Percentiles rank a stretch among this genome's conserved stretches.
Conservation (phyloP, 2,113 vertebrate species). For the Cavia porcellus region DNA sequence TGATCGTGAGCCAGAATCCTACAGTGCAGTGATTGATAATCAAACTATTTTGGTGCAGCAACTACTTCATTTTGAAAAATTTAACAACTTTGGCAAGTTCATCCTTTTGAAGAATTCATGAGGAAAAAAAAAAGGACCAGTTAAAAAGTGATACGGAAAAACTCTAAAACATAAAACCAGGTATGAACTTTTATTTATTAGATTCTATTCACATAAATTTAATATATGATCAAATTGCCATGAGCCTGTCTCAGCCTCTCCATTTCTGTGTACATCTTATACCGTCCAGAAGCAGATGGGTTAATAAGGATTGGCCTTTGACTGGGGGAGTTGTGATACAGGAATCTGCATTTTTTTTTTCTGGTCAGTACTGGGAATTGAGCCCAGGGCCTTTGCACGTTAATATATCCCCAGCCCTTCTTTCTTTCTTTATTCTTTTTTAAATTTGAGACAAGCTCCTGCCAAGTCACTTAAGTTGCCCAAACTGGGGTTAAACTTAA, state of each 20-base stretch:
- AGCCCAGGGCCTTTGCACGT: background rate
- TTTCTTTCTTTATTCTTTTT: background rate
- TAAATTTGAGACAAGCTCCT: background rate
- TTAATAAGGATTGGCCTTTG: rapidly evolving
- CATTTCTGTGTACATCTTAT: background rate
- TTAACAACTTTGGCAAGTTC: background rate
- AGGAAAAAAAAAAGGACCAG: background rate
- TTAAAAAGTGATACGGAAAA: background rate
- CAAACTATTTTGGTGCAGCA: background rate
- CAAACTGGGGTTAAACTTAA: background rate
- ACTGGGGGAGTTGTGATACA: rapidly evolving
- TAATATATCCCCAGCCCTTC: background rate
- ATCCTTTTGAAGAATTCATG: background rate
- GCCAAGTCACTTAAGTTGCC: background rate
- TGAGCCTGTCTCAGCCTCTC: background rate
- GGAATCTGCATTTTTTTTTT: background rate
- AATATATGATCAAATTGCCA: background rate
- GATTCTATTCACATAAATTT: background rate
- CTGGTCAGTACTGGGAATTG: background rate
- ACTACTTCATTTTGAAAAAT: background rate
- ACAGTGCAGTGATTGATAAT: background rate
- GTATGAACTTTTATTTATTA: background rate
- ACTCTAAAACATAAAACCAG: background rate
- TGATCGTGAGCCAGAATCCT: rapidly evolving
- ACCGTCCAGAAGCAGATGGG: background rate